phyloP scores from a whole-genome alignment of 53 echinoderm and acorn worm species.

The Patiria pectinifera region DNA sequence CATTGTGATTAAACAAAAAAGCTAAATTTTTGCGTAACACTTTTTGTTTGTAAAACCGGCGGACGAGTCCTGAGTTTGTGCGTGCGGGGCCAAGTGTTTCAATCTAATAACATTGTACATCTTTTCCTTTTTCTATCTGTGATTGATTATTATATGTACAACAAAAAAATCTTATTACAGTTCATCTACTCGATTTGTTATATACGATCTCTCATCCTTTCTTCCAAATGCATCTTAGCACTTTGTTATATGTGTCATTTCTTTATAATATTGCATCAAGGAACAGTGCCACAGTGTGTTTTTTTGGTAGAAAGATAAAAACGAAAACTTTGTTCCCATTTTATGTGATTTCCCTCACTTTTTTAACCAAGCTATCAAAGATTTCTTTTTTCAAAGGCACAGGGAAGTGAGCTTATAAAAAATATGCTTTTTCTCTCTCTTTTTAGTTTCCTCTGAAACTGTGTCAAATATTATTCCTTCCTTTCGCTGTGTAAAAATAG shows the following conservation, averaged over 20 bases:
- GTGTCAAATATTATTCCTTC: not conserved
- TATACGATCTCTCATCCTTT: not conserved
- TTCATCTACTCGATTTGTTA: not conserved
- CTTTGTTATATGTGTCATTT: not conserved
- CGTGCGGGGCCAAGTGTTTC: constrained; percentile 57
- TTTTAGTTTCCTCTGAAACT: not conserved
- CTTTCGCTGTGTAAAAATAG: not conserved
- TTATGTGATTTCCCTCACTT: not conserved
- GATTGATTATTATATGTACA: not conserved
- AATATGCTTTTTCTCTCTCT: not conserved
- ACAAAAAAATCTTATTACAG: not conserved
- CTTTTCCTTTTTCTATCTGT: not conserved
- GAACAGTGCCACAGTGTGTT: not conserved
- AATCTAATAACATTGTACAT: not conserved
- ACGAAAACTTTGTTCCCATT: not conserved
- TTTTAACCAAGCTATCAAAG: not conserved
- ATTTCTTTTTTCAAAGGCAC: constrained; percentile 8
- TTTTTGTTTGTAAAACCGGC: constrained; percentile 11
- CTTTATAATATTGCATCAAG: constrained; percentile 9
- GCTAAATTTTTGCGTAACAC: not conserved
- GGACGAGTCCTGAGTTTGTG: not conserved
- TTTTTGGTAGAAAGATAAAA: not conserved
- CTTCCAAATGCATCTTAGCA: not conserved
- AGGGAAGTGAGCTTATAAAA: constrained; percentile 18
- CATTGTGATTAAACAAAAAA: too few species aligned